phyloP scores from a whole-genome alignment of 1,140 invertebrate genomes.

The Drosophila elegans region DNA sequence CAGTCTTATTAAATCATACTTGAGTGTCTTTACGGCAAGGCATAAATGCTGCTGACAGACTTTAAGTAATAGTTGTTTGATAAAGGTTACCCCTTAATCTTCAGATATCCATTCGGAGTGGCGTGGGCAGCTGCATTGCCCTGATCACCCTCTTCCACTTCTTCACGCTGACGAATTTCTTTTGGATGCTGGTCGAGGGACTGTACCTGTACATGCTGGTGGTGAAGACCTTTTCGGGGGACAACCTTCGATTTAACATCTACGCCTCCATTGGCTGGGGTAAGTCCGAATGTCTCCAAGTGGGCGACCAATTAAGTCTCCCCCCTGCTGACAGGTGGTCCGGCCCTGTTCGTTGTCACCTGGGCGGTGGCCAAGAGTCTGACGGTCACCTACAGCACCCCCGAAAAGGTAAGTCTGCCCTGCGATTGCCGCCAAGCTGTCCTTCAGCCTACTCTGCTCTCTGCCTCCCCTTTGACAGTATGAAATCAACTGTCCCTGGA shows the following conservation, averaged over 20 bases:
- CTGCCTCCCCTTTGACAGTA: constrained; percentile 43
- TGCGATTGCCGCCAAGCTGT: not conserved
- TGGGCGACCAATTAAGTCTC: constrained; percentile 46
- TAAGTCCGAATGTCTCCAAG: constrained; percentile 86
- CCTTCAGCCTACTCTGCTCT: constrained; percentile 11
- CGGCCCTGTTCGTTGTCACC: constrained; percentile 88
- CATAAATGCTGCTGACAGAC: not conserved
- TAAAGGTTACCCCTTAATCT: not conserved
- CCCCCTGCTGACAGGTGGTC: constrained; percentile 86
- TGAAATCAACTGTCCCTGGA: constrained; percentile 88
- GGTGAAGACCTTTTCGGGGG: constrained; percentile 95
- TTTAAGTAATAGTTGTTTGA: not conserved
- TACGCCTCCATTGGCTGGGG: constrained; percentile 97
- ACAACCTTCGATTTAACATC: constrained; percentile 95
- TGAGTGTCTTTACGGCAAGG: not conserved
- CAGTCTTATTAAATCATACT: constrained; percentile 17
- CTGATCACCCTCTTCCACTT: constrained; percentile 93
- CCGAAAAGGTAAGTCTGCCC: constrained; percentile 53
- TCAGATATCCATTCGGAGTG: constrained; percentile 78
- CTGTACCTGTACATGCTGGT: constrained; percentile 97
- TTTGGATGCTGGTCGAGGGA: constrained; percentile 99
- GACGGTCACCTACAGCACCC: constrained; percentile 75
- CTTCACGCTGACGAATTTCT: constrained; percentile 97
- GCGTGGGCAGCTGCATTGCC: constrained; percentile 88
- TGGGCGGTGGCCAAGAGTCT: constrained; percentile 89